Percentiles rank a stretch among this genome's conserved stretches.
Evolutionary conservation across 37 sponge, comb jelly and placozoan species (phyloP).

Genomic region (Oopsacas minuta): DNA sequence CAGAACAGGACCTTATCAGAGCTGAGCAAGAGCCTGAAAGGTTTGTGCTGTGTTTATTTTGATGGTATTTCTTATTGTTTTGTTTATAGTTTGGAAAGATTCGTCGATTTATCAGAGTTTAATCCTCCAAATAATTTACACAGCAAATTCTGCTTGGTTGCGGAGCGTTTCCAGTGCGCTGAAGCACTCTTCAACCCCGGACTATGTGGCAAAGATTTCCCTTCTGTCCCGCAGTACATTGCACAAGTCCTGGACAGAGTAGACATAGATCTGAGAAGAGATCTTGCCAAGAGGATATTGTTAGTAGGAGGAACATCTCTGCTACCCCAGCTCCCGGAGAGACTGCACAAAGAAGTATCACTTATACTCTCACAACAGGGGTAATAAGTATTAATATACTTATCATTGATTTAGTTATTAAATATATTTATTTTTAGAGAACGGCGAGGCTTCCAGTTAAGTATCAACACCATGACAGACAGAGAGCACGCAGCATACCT

Average conservation of each 20-base stretch:
- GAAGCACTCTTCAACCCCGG: slow-evolving; percentile 23
- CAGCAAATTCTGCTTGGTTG: neutral
- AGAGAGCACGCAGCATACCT: slow-evolving; percentile 22
- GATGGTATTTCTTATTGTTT: neutral
- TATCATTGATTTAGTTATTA: neutral
- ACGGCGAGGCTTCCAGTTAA: neutral
- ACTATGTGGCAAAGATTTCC: slow-evolving; percentile 18
- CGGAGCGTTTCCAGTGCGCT: slow-evolving; percentile 28
- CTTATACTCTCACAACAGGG: neutral
- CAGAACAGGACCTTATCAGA: neutral
- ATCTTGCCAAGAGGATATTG: slow-evolving; percentile 3
- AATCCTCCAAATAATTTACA: slow-evolving; percentile 10
- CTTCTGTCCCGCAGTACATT: slow-evolving; percentile 5
- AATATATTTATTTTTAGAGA: neutral
- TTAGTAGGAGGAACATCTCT: slow-evolving; percentile 23
- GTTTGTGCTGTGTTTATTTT: neutral
- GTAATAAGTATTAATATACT: neutral
- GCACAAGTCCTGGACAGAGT: neutral
- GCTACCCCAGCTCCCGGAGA: slow-evolving; percentile 3
- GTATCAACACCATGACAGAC: neutral
- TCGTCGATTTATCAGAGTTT: neutral
- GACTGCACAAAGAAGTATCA: slow-evolving; percentile 18
- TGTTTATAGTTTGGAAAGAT: neutral
- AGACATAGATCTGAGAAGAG: slow-evolving; percentile 18
- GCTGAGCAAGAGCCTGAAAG: neutral